phyloP scores from a whole-genome alignment of 2,113 vertebrate species.

The Sinocyclocheilus maitianheensis region DNA sequence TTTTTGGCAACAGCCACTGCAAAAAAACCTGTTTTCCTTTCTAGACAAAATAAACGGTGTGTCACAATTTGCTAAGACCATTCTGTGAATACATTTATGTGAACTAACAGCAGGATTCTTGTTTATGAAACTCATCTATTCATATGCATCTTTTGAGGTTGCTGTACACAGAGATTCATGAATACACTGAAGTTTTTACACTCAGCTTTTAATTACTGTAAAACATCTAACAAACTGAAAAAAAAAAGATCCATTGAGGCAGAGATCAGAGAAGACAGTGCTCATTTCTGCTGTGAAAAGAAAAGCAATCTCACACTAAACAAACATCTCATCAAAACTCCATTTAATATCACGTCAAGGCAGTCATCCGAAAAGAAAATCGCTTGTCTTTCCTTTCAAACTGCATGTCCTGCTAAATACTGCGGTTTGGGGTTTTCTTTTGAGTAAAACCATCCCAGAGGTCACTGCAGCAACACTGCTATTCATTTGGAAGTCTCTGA shows the following conservation, averaged over 20 bases:
- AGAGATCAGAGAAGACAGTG: constrained; percentile 10
- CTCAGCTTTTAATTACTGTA: constrained; percentile 39
- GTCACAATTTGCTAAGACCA: too few relatives aligned
- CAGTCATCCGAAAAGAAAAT: neutral
- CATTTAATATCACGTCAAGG: neutral
- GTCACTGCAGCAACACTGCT: constrained; percentile 40
- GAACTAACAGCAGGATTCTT: neutral
- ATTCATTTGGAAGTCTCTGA: neutral
- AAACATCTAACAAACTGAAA: constrained; percentile 17
- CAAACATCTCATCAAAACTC: constrained; percentile 12
- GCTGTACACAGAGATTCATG: neutral
- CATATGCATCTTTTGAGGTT: neutral
- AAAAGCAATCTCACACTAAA: neutral
- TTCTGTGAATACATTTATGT: neutral
- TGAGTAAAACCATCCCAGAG: constrained; percentile 17
- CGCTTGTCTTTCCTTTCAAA: neutral
- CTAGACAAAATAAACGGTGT: neutral
- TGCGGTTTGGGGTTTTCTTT: neutral
- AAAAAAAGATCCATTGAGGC: neutral
- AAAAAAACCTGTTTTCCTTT: neutral
- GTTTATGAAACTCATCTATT: neutral
- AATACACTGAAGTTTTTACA: neutral
- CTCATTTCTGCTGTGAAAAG: neutral
- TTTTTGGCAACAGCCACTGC: neutral
- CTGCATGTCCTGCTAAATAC: constrained; percentile 21